Evolutionary conservation across 2,888 invertebrate genomes (phyloP).

Genomic region (Mermis nigrescens): DNA sequence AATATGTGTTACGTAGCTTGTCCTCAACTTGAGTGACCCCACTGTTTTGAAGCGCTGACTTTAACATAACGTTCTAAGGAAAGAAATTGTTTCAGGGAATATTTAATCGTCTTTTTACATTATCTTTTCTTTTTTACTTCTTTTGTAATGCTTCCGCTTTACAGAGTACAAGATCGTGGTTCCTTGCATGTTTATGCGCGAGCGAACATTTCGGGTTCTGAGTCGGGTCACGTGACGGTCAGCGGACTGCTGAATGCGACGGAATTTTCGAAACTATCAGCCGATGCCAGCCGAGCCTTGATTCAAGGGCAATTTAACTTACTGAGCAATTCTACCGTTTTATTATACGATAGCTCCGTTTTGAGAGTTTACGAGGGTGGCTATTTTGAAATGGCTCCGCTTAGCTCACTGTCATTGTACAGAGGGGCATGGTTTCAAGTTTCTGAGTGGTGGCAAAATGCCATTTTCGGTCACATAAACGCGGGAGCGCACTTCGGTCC

Average conservation of each 20-base stretch:
- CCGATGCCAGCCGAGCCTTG: neutral
- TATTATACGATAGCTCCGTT: neutral
- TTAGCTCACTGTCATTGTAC: neutral
- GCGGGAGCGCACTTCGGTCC: neutral
- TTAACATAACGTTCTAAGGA: too few species aligned
- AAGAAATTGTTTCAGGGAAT: too few species aligned
- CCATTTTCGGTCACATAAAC: neutral
- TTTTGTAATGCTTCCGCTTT: too few species aligned
- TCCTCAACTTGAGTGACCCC: too few species aligned
- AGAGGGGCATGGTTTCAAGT: neutral
- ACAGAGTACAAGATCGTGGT: too few species aligned
- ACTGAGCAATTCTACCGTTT: neutral
- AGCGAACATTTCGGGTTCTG: neutral
- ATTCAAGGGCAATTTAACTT: neutral
- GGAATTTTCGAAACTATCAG: neutral
- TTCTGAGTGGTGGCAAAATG: neutral
- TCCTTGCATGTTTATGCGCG: too few species aligned
- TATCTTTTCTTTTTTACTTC: too few species aligned
- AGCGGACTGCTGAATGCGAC: neutral
- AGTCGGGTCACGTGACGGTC: neutral
- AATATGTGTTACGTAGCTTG: too few species aligned
- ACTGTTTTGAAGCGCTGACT: too few species aligned
- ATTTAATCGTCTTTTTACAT: too few species aligned
- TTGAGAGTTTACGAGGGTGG: neutral
- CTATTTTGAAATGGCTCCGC: neutral